Conservation (phyloP, 2,797 vertebrate genomes). For the Acipenser transmontanus region DNA sequence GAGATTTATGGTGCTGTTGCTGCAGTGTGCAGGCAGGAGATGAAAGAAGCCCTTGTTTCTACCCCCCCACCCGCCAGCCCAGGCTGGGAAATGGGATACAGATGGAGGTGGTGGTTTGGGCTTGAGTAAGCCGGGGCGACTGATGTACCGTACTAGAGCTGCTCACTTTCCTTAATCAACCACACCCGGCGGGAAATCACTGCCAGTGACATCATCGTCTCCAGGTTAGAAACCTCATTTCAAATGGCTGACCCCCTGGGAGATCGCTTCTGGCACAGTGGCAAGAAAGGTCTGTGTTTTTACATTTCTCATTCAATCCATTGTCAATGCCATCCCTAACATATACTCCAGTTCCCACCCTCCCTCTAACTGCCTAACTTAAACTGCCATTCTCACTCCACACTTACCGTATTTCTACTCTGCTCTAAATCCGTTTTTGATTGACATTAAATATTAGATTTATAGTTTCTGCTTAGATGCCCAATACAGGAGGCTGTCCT, state of each 20-base stretch:
- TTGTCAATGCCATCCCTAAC: not conserved
- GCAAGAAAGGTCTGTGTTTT: conserved; percentile 59
- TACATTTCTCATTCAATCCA: not conserved
- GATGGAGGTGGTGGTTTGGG: conserved; percentile 26
- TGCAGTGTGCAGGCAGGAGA: conserved; percentile 49
- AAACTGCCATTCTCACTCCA: too few relatives aligned
- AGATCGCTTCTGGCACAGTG: conserved; percentile 69
- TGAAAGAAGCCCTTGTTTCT: conserved; percentile 67
- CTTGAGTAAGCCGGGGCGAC: conserved; percentile 6
- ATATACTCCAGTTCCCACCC: too few relatives aligned
- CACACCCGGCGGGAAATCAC: conserved; percentile 15
- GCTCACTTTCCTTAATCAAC: conserved; percentile 3
- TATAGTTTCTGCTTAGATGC: too few relatives aligned
- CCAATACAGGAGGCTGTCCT: too few relatives aligned
- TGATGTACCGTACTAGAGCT: not conserved
- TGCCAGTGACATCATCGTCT: conserved; percentile 16
- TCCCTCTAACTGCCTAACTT: too few relatives aligned
- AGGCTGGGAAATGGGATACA: conserved; percentile 31
- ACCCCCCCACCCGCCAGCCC: conserved; percentile 29
- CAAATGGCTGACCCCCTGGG: conserved; percentile 53
- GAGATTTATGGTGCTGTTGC: conserved; percentile 60
- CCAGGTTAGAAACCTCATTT: conserved; percentile 1
- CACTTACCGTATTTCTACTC: too few relatives aligned
- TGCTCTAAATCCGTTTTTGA: too few relatives aligned
- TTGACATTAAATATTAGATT: too few relatives aligned